Evolutionary conservation across 2,888 invertebrate genomes (phyloP).

Genomic region (Hyppa rectilinea): DNA sequence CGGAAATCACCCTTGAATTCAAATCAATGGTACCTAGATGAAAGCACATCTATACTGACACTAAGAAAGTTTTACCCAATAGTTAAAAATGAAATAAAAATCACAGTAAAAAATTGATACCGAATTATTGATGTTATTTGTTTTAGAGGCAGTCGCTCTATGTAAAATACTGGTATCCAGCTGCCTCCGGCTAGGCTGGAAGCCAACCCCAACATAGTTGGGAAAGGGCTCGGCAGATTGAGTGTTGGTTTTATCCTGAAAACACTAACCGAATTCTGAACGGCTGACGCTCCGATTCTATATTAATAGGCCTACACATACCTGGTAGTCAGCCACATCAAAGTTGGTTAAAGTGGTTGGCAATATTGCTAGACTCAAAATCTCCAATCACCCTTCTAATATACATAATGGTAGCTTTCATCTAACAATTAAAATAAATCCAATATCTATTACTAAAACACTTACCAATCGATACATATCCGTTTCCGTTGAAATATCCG

Average conservation of each 20-base stretch:
- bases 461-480: slow-evolving; percentile 79
- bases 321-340: neutral
- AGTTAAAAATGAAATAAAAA: neutral
- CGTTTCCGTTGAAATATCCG: slow-evolving; percentile 57
- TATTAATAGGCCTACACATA: neutral
- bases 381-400: neutral
- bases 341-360: neutral
- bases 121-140: neutral
- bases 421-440: slow-evolving; percentile 18
- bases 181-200: too few relatives aligned
- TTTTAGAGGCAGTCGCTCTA: too few relatives aligned
- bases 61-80: too few relatives aligned
- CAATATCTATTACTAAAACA: slow-evolving; percentile 55
- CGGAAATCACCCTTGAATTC: too few relatives aligned
- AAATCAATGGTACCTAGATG: too few relatives aligned
- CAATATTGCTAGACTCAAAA: neutral
- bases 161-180: too few relatives aligned
- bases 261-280: neutral
- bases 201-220: too few relatives aligned
- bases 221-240: too few relatives aligned
- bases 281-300: neutral
- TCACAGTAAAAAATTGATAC: neutral
- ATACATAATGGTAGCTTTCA: too few relatives aligned
- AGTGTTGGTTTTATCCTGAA: neutral
- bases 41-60: too few relatives aligned